Evolutionary conservation across 2,797 vertebrate species (phyloP).

Genomic region (Eospalax fontanierii): DNA sequence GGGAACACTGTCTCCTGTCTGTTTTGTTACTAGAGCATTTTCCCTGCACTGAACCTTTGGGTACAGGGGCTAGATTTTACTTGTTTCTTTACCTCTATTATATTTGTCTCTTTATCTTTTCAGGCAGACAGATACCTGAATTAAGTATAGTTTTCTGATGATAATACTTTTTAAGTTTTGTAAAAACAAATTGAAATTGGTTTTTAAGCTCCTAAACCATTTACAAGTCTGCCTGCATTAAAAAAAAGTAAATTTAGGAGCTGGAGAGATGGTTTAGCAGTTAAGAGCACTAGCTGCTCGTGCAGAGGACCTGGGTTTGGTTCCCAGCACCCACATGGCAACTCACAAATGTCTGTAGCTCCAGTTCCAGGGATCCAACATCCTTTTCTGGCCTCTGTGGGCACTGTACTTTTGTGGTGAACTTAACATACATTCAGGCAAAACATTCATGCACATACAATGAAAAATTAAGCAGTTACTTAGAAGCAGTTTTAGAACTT

Average conservation of each 20-base stretch:
- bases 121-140: background rate
- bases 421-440: too few relatives aligned
- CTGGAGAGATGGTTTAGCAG: too few relatives aligned
- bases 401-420: too few relatives aligned
- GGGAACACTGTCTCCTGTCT: background rate
- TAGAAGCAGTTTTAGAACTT: background rate
- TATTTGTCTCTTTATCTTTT: too few relatives aligned
- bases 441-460: background rate
- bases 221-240: background rate
- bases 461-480: background rate
- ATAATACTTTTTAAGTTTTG: background rate
- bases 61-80: background rate
- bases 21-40: background rate
- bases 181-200: background rate
- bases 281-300: too few relatives aligned
- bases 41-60: background rate
- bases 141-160: background rate
- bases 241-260: too few relatives aligned
- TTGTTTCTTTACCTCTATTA: too few relatives aligned
- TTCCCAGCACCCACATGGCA: too few relatives aligned
- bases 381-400: too few relatives aligned
- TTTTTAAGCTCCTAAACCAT: background rate
- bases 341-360: too few relatives aligned
- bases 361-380: too few relatives aligned
- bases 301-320: too few relatives aligned